A percentile compares a stretch with the other conserved stretches of the same genome.
phyloP scores from a whole-genome alignment of 1,140 invertebrate genomes.

The Zaprionus davidi region DNA sequence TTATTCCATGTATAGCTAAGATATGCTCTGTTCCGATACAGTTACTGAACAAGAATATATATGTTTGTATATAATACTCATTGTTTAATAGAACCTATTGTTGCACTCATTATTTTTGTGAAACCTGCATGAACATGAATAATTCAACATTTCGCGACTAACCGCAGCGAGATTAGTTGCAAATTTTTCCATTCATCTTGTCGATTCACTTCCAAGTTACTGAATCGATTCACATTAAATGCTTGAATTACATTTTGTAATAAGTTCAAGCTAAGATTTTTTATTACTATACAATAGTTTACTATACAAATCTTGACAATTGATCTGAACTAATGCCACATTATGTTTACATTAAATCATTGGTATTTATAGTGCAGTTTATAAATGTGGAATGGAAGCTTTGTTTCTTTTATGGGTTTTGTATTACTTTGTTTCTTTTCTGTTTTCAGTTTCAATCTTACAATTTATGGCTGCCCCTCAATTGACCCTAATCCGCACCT shows the following conservation, averaged over 20 bases:
- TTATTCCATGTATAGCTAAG: neutral
- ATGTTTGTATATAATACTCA: too few relatives aligned
- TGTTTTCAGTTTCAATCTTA: conserved; percentile 40
- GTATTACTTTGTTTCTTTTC: neutral
- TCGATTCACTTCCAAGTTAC: neutral
- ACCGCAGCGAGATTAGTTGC: neutral
- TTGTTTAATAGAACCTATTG: too few relatives aligned
- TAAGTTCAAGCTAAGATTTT: neutral
- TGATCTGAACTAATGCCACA: neutral
- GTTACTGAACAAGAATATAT: neutral
- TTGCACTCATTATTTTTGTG: neutral
- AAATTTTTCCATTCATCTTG: neutral
- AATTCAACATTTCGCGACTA: neutral
- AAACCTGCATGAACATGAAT: neutral
- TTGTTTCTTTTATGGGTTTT: conserved; percentile 11
- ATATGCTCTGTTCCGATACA: neutral
- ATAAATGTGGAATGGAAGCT: neutral
- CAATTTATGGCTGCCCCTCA: conserved; percentile 42
- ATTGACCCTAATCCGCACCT: conserved; percentile 78
- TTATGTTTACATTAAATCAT: conserved; percentile 30
- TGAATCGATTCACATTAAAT: neutral
- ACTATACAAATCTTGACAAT: neutral
- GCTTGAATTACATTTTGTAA: neutral
- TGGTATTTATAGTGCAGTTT: conserved; percentile 17
- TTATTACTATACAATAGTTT: too few relatives aligned